Evolutionary conservation across 2,888 invertebrate genomes (phyloP), one percentile per base, ranked within the genome.

Genomic region (Dryocosmus kuriphilus): DNA sequence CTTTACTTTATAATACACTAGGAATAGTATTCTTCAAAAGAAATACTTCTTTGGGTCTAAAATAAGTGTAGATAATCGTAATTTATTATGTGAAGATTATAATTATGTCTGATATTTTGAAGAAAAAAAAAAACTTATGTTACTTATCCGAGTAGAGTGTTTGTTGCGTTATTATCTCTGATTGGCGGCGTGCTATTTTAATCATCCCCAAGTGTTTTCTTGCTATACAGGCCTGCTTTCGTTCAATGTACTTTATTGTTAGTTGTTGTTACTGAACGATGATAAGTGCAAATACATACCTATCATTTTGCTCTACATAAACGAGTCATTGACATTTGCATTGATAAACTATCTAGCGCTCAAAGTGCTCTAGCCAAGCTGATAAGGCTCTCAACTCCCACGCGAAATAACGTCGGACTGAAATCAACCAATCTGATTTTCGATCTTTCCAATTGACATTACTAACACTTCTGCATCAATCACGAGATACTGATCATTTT

Each of bases 231-330:
- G 71, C 27, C 71, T 51, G 71, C 71, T 30, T 71, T 71, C 71
- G 71, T 71, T 71, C 71, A 71, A 71, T 71, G 71, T 71, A 71
- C 71, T 71, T 71, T 71, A 71, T 55, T 71, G 71, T 71, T 51
- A 71, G 71, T 71, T 71, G 71, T 71, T 71, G 51, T 71, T 67
- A 67, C 67, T 67, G 67, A 67, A 67, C n/a, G 46, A 11, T 27
- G 67, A 51, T 67, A 67, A 67, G 46, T 67, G 30, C 67, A n/a
- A 71, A 71, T 71, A 71, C 71, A 71, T 51, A 55, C 71, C 71
- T 71, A 71, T 71, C 51, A 46, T 71, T 71, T 71, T 51, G 71
- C 71, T 71, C 71, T 51, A 71, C 67, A 67, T 67, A 46, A 67
- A 67, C 71, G 71, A 71, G 71, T 71, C 71, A 71, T 71, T 71